Percentiles rank a stretch among this genome's conserved stretches.
Evolutionary conservation across 2,888 invertebrate species (phyloP).

Genomic region (Netelia inedita): DNA sequence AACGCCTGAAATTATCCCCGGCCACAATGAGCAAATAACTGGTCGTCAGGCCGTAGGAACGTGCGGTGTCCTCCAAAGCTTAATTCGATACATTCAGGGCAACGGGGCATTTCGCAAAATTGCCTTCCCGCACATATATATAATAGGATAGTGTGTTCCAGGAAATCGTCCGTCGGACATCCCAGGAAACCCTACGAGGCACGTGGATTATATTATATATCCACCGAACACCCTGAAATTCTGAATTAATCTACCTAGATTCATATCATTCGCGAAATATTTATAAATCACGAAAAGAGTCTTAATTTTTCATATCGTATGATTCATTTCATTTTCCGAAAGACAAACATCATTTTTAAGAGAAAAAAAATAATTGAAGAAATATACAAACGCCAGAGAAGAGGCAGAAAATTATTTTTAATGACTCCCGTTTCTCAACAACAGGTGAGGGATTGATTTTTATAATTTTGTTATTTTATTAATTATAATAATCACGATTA

Average conservation of each 20-base stretch:
- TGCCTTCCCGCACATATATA: slow-evolving; percentile 37
- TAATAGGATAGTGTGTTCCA: slow-evolving; percentile 25
- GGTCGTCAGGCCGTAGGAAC: slow-evolving; percentile 53
- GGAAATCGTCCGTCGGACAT: slow-evolving; percentile 12
- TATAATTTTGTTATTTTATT: too few relatives aligned
- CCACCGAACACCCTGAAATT: slow-evolving; percentile 25
- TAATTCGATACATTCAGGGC: slow-evolving; percentile 70
- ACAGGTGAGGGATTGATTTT: too few relatives aligned
- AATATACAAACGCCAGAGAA: too few relatives aligned
- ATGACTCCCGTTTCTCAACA: too few relatives aligned
- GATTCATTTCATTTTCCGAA: too few relatives aligned
- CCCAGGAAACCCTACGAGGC: slow-evolving; percentile 34
- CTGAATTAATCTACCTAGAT: background rate
- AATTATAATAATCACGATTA: too few relatives aligned
- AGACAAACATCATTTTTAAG: background rate
- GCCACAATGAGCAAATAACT: slow-evolving; percentile 73
- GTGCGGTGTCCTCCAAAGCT: slow-evolving; percentile 54
- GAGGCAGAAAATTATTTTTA: too few relatives aligned
- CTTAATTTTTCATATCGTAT: background rate
- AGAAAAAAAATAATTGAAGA: background rate
- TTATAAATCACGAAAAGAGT: background rate
- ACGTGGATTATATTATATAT: slow-evolving; percentile 39
- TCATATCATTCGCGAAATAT: background rate
- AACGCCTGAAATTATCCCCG: slow-evolving; percentile 68
- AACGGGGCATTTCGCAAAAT: slow-evolving; percentile 62